phyloP scores from a whole-genome alignment of 2,888 invertebrate genomes.

The Steinernema hermaphroditum region DNA sequence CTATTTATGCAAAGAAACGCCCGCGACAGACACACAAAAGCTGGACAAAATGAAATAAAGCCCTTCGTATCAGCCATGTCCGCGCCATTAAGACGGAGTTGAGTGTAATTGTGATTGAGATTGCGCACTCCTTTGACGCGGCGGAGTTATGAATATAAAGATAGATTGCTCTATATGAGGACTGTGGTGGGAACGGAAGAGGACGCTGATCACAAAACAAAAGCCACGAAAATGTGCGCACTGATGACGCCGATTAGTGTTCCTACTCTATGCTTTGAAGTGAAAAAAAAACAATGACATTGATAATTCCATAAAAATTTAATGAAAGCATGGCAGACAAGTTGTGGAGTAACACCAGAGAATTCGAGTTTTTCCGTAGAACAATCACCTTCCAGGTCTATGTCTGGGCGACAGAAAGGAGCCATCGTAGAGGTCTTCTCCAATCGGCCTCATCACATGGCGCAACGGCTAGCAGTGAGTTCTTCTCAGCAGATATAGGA shows the following conservation, averaged over 20 bases:
- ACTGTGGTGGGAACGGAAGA: not conserved
- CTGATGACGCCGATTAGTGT: conserved; percentile 11
- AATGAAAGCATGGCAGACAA: not conserved
- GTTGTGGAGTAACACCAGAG: not conserved
- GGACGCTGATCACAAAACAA: not conserved
- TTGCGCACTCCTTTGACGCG: conserved; percentile 12
- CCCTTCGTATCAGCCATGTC: not conserved
- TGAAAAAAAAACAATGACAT: conserved; percentile 26
- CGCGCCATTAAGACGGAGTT: conserved; percentile 25
- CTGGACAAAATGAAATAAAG: conserved; percentile 25
- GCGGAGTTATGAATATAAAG: conserved; percentile 5
- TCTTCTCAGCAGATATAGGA: not conserved
- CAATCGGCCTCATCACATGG: conserved; percentile 2
- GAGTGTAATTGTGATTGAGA: conserved; percentile 26
- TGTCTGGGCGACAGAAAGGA: not conserved
- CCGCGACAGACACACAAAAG: conserved; percentile 8
- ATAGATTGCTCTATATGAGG: not conserved
- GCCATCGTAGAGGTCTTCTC: not conserved
- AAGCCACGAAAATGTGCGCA: not conserved
- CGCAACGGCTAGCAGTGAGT: not conserved
- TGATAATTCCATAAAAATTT: conserved; percentile 24
- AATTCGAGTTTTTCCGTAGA: not conserved
- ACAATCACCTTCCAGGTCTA: not conserved
- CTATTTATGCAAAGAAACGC: conserved; percentile 26
- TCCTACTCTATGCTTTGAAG: not conserved